Base-by-base conservation (phyloP, 2,888 invertebrate genomes). In the Cephus pulcher region DNA sequence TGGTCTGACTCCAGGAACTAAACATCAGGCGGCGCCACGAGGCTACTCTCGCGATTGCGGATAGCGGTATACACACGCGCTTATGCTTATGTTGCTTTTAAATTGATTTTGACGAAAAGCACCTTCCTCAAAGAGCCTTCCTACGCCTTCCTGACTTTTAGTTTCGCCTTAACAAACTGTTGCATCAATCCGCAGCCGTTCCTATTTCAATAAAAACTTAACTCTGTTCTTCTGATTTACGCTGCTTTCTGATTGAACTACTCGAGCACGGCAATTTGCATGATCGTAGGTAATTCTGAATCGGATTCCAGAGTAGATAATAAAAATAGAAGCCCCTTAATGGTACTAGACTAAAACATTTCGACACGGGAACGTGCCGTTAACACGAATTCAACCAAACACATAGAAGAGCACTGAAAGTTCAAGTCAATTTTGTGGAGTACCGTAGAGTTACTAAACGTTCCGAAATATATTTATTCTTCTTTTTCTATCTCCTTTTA, bases 21-120 rank as follows among this genome's bases (percentile, higher is more conserved):
- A 0, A 80, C 82, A 79, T 80, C 77, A 86, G 86, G 79, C 80
- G 86, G 85, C 85, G 85, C 86, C 56, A 80, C 78, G 69, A 23
- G 4, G 32, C 73, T 40, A 71, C 70, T 37, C 33, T 68, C 70
- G 76, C 76, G 74, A 68, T 40, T 70, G 9, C 56, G 56, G 2
- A 56, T 6, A 56, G 56, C 56, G 56, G 23, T 37, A 77, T 76
- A 75, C 76, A 78, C 79, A 75, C 77, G 79, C 79, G 78, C 80
- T 79, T 77, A 75, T 83, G 78, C 80, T 79, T 77, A 75, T 83
- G 74, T 77, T 77, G 80, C 84, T 81, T 79, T 80, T 71, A 79
- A 82, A 82, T 84, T 85, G 80, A 81, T 80, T 80, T 84, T 80
- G 3, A 33, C 33, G 74, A 12, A 23, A 6, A 74, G 74, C 34